Evolutionary conservation across 2,797 vertebrate species (phyloP), one percentile per base, ranked within the genome.

Genomic region (Chiroxiphia lanceolata): DNA sequence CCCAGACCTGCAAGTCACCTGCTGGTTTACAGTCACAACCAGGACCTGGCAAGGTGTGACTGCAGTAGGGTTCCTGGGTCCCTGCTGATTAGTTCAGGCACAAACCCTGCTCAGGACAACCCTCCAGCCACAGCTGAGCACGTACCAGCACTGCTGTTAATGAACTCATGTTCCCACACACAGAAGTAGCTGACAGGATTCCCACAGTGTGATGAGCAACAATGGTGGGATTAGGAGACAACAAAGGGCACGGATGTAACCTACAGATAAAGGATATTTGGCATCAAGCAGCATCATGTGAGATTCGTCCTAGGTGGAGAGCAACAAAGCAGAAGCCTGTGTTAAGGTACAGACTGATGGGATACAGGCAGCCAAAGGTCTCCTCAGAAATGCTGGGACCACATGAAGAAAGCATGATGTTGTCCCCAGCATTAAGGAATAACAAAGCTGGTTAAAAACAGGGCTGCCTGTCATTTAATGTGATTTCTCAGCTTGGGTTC

Each of bases 1-100:
- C 29, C 45, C 38, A 86, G 34, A 21, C 8, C 13, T 6, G 29
- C 33, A 34, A 67, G 65, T 56, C 38, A 69, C 25, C 26, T 61
- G 59, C 59, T 38, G 9, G 26, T 34, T 45, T 59, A 40, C 13
- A 25, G 20, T 40, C 4, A 2, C 5, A 18, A 22, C 29, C 56
- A 15, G 51, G 21, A 42, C 12, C 60, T 22, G 25, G 34, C 0
- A 0, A 6, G 38, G 36, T n/a, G n/a, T 26, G 48, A 60, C 19
- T 19, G 29, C 11, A 6, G 47, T 9, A 53, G 56, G 29, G 65
- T 60, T 3, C 0, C 11, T 3, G 3, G 34, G 69, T 51, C 56
- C 26, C 31, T 45, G 40, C 27, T 91, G 72, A 61, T 64, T 14
- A 10, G 13, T 23, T 61, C n/a, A 26, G 56, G 38, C 54, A 82